Evolutionary conservation across 2,113 vertebrate species (phyloP), one percentile per base, ranked within the genome.

Genomic region (Perognathus longimembris): DNA sequence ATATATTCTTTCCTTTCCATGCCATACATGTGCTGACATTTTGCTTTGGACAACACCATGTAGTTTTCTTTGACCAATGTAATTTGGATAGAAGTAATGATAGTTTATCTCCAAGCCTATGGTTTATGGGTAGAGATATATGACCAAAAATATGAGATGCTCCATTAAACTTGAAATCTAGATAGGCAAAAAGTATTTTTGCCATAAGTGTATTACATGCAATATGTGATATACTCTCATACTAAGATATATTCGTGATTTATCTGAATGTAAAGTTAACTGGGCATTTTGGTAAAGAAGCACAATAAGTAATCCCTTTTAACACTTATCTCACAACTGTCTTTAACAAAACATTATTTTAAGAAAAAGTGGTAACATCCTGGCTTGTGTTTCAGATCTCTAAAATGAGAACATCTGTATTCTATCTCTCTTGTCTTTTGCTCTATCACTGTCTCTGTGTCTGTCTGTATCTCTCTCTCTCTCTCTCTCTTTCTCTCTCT

Each of bases 151-250:
- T 20, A 71, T 1, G 42, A 22, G 5, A 22, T 88, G 18, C 12
- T n/a, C 12, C 20, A 14, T 89, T 87, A 61, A 76, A 85, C 50
- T 61, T 73, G 14, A 95, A 90, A 67, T 76, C 76, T 36, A 95
- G 9, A 74, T 85, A 59, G 82, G 42, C 4, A 22, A 81, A 87
- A 70, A 32, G 8, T 26, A 22, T 63, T 50, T n/a, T 81, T 64
- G 73, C 24, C 10, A 34, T 87, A 71, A 70, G 12, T 59, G 30
- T 42, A 14, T 78, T 30, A 21, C 15, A 40, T 12, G 18, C 30
- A 24, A 67, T 61, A 17, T n/a, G 64, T 22, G 10, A 24, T 10
- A n/a, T 6, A 59, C 38, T 63, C 6, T 67, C 38, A 63, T 14
- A 20, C 9, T 45, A 38, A 85, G 40, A 61, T 59, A 28, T 11